These are phyloP conservation scores for Spongia lamella DNA, from an alignment of 37 sponge, comb jelly and placozoan genomes.

Conservation along the genomic window DNA sequence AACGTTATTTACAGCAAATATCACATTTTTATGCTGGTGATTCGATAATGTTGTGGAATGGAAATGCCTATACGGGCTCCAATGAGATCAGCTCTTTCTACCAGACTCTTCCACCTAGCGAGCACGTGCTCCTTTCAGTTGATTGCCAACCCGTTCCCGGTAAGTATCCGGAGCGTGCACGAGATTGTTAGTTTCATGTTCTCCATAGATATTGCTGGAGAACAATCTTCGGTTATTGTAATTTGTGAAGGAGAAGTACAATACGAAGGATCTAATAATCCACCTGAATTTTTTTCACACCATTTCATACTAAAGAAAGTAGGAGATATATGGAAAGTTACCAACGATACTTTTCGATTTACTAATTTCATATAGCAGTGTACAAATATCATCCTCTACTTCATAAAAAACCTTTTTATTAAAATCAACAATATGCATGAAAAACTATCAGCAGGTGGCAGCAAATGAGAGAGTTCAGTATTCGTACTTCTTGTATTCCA, in stretches of 20 bases:
- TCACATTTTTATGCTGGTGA: constrained; percentile 62
- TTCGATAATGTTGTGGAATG: constrained; percentile 77
- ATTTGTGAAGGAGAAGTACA: constrained; percentile 56
- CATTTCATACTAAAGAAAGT: constrained; percentile 61
- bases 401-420: no score
- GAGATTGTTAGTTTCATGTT: no score
- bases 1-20: constrained; percentile 40
- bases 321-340: constrained; percentile 76
- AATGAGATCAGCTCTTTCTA: constrained; percentile 51
- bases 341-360: constrained; percentile 75
- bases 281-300: constrained; percentile 39
- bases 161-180: background rate
- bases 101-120: constrained; percentile 61
- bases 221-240: constrained; percentile 47
- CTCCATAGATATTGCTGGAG: constrained; percentile 2
- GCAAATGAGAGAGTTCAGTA: no score
- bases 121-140: constrained; percentile 41
- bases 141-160: constrained; percentile 73
- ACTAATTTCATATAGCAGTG: no score
- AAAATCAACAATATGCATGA: no score
- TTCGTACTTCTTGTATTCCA: constrained; percentile 92
- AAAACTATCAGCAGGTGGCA: no score
- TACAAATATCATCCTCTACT: no score
- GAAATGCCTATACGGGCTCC: constrained; percentile 43
- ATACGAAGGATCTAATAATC: constrained; percentile 18